Conservation (phyloP, 2,113 vertebrate genomes). For the Crotalus helleri region DNA sequence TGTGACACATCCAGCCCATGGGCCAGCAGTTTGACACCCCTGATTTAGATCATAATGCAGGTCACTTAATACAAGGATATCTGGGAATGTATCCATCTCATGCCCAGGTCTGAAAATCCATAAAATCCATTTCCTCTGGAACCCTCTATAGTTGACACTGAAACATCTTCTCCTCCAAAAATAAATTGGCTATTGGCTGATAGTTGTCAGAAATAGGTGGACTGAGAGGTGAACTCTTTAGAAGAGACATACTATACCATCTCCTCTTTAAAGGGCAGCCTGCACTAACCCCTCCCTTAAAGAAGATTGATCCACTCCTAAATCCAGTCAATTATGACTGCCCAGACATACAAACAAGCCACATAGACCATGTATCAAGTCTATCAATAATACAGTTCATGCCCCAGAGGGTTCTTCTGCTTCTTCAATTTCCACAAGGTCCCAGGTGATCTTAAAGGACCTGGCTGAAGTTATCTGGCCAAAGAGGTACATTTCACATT, state of each 20-base stretch:
- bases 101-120: not conserved
- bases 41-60: no score
- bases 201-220: not conserved
- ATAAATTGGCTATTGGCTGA: not conserved
- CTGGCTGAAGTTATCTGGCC: not conserved
- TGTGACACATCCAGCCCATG: no score
- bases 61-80: no score
- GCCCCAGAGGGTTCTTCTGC: not conserved
- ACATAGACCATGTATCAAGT: not conserved
- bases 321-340: not conserved
- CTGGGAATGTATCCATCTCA: not conserved
- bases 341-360: not conserved
- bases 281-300: not conserved
- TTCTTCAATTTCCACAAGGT: not conserved
- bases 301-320: not conserved
- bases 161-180: not conserved
- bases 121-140: not conserved
- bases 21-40: no score
- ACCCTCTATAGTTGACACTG: not conserved
- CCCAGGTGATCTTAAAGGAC: not conserved
- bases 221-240: not conserved
- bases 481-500: not conserved
- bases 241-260: not conserved
- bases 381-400: not conserved
- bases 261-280: not conserved